Evolutionary conservation across 2,888 invertebrate species (phyloP), one percentile per base, ranked within the genome.

Genomic region (Automeris io): DNA sequence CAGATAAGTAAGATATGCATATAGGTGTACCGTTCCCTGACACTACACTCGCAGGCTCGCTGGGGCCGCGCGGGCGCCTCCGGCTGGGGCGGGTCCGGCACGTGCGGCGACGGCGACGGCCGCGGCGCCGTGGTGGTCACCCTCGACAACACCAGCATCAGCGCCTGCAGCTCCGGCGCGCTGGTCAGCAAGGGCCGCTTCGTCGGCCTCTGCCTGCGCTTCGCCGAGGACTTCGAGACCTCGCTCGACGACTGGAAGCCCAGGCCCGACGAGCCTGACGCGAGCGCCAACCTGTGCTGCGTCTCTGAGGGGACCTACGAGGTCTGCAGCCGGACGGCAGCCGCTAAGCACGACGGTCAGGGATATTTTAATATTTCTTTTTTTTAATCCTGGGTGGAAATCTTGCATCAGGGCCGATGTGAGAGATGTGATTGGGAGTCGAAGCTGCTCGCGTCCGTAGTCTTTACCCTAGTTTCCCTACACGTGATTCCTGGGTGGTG

Each of bases 271-370:
- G 95, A 95, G 61, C 90, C 90, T 3, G 29, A 29, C 29, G 16
- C n/a, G 41, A 92, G 93, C 39, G 93, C 95, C 92, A 97, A 97
- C 72, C 89, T 96, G 29, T 98, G 99, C 80, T 95, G 96, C 38
- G 99, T 99, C n/a, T 98, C 98, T 6, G 97, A 98, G 76, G 99
- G 99, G 9, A 98, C 98, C 1, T 99, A 98, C 67, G 98, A 99
- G 86, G 96, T 99, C 3, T 97, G 97, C 82, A 96, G 96, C 48
- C 88, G 96, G 43, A 98, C 98, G 0, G 93, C 95, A 37, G 95
- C 96, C 5, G 93, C 95, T 22, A 95, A 95, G 68, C 93, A 92
- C 41, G 89, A 90, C 48, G 94, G 94, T 93, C 61, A 58, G 53
- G n/a, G n/a, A 32, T 8, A 7, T n/a, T 31, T 1, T 5, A 31